These are phyloP conservation scores for Thera britannica DNA, from an alignment of 2,888 invertebrate species.

Conservation along the genomic window DNA sequence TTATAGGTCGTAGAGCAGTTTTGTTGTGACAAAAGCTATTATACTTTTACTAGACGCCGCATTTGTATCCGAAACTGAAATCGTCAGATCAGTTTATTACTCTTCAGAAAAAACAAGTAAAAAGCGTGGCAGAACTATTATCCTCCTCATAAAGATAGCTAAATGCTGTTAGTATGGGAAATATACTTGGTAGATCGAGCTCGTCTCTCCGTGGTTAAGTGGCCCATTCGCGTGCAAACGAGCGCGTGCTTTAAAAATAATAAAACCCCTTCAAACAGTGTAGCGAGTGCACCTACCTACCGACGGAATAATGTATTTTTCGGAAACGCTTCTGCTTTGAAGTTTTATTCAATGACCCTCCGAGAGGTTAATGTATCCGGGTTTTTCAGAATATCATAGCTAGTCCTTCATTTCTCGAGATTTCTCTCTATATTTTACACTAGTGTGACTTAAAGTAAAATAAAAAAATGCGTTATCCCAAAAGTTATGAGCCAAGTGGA, in stretches of 20 bases:
- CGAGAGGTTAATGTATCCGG: slow-evolving; percentile 34
- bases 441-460: not conserved
- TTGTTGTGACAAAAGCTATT: slow-evolving; percentile 55
- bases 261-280: slow-evolving; percentile 74
- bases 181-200: slow-evolving; percentile 61
- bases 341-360: slow-evolving; percentile 36
- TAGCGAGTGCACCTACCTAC: slow-evolving; percentile 46
- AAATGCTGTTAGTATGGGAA: slow-evolving; percentile 72
- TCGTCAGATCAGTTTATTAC: slow-evolving; percentile 52
- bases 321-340: slow-evolving; percentile 36
- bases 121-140: slow-evolving; percentile 81
- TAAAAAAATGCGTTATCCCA: too few relatives aligned
- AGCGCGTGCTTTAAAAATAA: slow-evolving; percentile 83
- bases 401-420: too few relatives aligned
- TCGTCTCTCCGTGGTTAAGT: slow-evolving; percentile 82
- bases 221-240: slow-evolving; percentile 85
- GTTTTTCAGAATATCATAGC: slow-evolving; percentile 6
- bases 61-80: slow-evolving; percentile 50
- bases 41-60: slow-evolving; percentile 53
- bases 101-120: slow-evolving; percentile 69
- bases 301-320: slow-evolving; percentile 32
- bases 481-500: too few relatives aligned
- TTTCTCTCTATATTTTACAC: not conserved
- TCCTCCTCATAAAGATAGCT: slow-evolving; percentile 73
- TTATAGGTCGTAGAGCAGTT: slow-evolving; percentile 56